Evolutionary conservation across 1,140 invertebrate genomes (phyloP).

Genomic region (Maniola jurtina): DNA sequence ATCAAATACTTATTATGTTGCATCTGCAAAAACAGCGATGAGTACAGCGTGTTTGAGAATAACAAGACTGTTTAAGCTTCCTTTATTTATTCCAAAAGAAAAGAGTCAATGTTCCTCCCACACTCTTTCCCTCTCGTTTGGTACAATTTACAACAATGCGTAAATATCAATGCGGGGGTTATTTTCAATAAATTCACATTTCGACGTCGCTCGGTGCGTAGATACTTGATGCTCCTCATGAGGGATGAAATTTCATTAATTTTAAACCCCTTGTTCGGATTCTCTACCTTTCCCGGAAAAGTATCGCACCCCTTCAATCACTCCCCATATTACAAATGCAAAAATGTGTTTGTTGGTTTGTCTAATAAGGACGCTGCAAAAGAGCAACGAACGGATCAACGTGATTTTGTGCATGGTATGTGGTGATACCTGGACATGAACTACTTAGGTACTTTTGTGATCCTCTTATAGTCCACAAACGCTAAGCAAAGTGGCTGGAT

Average conservation of each 20-base stretch:
- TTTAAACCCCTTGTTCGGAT: slow-evolving; percentile 18
- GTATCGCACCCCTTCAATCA: neutral
- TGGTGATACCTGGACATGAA: too few species aligned
- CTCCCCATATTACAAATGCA: neutral
- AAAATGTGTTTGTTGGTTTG: too few species aligned
- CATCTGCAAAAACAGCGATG: neutral
- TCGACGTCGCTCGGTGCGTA: slow-evolving; percentile 17
- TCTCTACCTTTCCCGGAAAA: slow-evolving; percentile 9
- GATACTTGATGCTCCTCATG: slow-evolving; percentile 13
- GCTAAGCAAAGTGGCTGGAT: too few species aligned
- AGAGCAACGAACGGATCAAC: too few species aligned
- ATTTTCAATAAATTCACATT: slow-evolving; percentile 32
- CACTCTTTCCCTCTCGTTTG: neutral
- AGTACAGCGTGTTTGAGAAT: neutral
- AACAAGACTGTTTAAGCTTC: neutral
- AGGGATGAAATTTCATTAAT: slow-evolving; percentile 28
- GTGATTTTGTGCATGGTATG: too few species aligned
- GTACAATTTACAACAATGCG: slow-evolving; percentile 20
- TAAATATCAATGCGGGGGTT: slow-evolving; percentile 27
- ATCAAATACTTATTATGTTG: too few species aligned
- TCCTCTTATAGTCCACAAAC: too few species aligned
- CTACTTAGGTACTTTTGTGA: too few species aligned
- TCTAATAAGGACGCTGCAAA: too few species aligned
- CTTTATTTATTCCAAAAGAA: slow-evolving; percentile 5
- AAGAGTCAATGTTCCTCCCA: neutral